Evolutionary conservation across 2,797 vertebrate species (phyloP).

Genomic region (Sorex maritimensis): DNA sequence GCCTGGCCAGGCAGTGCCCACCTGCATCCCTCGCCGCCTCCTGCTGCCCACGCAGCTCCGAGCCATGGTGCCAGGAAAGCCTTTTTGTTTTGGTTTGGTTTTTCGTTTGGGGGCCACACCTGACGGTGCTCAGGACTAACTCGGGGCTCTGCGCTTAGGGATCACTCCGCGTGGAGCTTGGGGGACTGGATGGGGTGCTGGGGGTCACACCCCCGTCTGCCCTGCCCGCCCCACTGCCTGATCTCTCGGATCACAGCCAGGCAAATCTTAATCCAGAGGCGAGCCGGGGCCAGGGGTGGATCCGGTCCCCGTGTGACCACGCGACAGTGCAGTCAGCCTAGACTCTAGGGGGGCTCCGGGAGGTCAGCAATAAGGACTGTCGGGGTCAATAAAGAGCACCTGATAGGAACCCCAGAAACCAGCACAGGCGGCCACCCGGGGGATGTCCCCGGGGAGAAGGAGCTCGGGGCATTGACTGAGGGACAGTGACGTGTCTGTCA

Average conservation of each 20-base stretch:
- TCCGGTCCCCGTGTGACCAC: neutral
- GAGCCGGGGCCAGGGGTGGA: too few species aligned
- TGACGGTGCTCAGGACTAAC: too few species aligned
- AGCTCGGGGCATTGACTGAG: neutral
- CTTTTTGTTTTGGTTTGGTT: too few species aligned
- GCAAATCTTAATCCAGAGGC: too few species aligned
- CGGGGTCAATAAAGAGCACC: neutral
- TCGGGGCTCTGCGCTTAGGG: too few species aligned
- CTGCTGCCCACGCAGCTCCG: neutral
- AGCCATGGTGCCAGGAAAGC: neutral
- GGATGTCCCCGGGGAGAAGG: neutral
- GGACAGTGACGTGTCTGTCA: neutral
- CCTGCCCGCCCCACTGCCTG: too few species aligned
- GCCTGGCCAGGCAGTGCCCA: neutral
- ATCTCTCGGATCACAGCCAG: too few species aligned
- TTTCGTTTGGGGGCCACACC: too few species aligned
- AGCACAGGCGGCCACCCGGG: neutral
- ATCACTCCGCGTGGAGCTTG: too few species aligned
- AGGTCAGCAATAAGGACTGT: neutral
- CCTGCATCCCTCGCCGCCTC: neutral
- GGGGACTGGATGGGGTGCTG: too few species aligned
- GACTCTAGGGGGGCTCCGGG: neutral
- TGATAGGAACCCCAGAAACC: neutral
- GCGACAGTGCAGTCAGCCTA: neutral
- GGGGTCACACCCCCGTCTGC: too few species aligned